Percentiles rank a stretch among this genome's conserved stretches.
Conservation (phyloP, 2,113 vertebrate genomes). For the Varanus salvator region DNA sequence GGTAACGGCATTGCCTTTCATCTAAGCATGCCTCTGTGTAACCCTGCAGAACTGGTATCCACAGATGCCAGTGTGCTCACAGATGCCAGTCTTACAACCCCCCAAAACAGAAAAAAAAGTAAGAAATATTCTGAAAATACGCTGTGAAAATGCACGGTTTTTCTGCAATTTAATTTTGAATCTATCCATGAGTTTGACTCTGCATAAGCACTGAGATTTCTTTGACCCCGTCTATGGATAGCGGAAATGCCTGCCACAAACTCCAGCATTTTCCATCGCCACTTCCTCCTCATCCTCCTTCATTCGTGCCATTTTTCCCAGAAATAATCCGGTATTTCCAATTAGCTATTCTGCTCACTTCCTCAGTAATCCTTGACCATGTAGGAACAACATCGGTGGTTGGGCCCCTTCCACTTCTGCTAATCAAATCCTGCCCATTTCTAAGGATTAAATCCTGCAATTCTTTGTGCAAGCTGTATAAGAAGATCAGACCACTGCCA, state of each 20-base stretch:
- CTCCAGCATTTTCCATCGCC: too few relatives aligned
- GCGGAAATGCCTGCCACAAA: background rate
- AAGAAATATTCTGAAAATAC: background rate
- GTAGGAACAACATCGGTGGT: conserved; percentile 1
- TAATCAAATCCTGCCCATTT: conserved; percentile 22
- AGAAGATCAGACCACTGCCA: conserved; percentile 9
- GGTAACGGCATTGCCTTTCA: background rate
- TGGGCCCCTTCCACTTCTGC: background rate
- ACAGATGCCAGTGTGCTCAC: too few relatives aligned
- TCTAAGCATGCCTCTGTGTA: background rate
- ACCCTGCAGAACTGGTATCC: background rate
- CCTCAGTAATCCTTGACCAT: background rate
- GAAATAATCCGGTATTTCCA: conserved; percentile 16
- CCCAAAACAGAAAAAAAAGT: background rate
- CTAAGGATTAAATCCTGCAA: conserved; percentile 20
- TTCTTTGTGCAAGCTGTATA: conserved; percentile 13
- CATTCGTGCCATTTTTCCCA: background rate
- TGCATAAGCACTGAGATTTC: background rate
- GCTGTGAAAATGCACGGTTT: background rate
- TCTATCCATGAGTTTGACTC: background rate
- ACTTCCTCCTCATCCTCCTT: too few relatives aligned
- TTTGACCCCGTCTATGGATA: background rate
- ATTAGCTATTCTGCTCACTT: conserved; percentile 4
- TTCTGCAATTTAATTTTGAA: background rate
- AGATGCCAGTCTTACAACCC: too few relatives aligned